Evolutionary conservation across 2,113 vertebrate genomes (phyloP).

Genomic region (Meleagris gallopavo): DNA sequence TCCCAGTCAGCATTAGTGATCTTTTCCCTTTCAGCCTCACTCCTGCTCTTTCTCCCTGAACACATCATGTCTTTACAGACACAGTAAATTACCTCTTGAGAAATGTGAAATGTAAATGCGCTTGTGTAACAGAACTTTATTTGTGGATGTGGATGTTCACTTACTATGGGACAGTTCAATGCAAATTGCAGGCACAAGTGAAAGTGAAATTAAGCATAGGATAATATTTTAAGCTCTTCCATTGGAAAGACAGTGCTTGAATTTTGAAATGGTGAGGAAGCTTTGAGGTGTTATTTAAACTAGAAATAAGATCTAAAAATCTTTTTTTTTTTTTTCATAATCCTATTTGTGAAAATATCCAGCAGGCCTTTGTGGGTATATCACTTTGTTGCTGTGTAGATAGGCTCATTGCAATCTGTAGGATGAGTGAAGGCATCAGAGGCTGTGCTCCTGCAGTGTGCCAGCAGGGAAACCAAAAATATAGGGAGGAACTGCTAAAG

Average conservation of each 20-base stretch:
- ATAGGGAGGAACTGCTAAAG: neutral
- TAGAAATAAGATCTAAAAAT: neutral
- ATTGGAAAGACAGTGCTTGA: neutral
- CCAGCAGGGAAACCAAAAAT: neutral
- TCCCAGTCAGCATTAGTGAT: neutral
- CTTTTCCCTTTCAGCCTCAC: neutral
- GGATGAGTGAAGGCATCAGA: neutral
- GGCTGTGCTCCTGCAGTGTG: neutral
- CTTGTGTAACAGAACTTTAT: slow-evolving; percentile 9
- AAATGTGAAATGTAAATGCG: neutral
- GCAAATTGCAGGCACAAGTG: slow-evolving; percentile 41
- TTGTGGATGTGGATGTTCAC: neutral
- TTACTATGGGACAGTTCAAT: slow-evolving; percentile 9
- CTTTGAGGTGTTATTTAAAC: neutral
- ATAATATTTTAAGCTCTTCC: slow-evolving; percentile 12
- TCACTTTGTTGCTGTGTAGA: neutral
- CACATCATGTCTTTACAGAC: neutral
- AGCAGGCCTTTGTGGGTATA: neutral
- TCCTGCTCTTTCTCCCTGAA: neutral
- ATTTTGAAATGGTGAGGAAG: neutral
- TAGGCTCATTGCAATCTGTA: neutral
- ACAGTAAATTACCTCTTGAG: neutral
- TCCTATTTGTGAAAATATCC: neutral
- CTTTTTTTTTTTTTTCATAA: neutral
- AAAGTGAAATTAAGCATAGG: neutral